A percentile compares a stretch with the other conserved stretches of the same genome.
phyloP scores from a whole-genome alignment of 2,113 vertebrate genomes.

The Eptatretus burgeri region DNA sequence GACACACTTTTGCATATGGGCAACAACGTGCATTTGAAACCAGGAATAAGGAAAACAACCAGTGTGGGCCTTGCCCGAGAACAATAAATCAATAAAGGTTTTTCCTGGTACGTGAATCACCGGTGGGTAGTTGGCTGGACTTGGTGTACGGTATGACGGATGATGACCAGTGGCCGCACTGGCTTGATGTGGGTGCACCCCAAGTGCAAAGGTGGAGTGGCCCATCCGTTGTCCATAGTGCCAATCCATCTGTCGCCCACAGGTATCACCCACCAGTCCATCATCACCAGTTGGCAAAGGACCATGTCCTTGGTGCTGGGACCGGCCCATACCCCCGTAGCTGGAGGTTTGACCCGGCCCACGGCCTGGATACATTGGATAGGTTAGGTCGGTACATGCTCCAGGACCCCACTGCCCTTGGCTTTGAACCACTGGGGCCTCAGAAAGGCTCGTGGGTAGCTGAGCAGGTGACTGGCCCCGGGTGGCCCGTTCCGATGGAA shows the following conservation, averaged over 20 bases:
- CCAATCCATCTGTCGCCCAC: background rate
- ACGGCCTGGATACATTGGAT: background rate
- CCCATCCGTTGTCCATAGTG: background rate
- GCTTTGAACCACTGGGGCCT: no score
- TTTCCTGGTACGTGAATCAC: background rate
- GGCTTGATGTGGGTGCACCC: background rate
- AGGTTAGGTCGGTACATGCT: background rate
- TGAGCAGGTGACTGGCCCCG: conserved; percentile 8
- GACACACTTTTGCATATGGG: no score
- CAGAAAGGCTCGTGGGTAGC: background rate
- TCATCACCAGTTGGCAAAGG: no score
- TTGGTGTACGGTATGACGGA: background rate
- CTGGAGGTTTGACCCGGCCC: background rate
- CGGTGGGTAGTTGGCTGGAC: background rate
- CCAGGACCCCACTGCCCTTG: no score
- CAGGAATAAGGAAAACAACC: no score
- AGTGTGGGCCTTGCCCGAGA: no score
- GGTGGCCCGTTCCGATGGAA: conserved; percentile 9
- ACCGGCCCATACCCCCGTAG: no score
- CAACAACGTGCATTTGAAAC: no score
- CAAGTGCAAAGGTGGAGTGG: background rate
- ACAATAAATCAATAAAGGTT: no score
- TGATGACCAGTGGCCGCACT: background rate
- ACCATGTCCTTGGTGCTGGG: no score
- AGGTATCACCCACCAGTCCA: background rate